A percentile compares a stretch with the other conserved stretches of the same genome.
phyloP scores from a whole-genome alignment of 2,888 invertebrate genomes.

The Metopia argyrocephala region DNA sequence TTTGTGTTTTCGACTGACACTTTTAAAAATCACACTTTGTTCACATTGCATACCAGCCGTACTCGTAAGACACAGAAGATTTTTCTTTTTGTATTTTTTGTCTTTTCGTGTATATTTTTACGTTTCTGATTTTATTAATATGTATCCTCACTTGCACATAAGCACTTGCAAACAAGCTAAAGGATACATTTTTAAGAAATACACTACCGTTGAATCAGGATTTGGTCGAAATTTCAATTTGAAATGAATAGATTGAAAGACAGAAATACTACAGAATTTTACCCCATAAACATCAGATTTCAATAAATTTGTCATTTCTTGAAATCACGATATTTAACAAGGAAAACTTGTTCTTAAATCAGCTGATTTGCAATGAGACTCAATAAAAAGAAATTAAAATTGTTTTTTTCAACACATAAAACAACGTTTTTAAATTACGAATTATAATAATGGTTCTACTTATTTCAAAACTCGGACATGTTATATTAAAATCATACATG shows the following conservation, averaged over 20 bases:
- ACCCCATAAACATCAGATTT: too few relatives aligned
- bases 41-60: neutral
- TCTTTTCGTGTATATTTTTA: neutral
- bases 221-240: neutral
- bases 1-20: neutral
- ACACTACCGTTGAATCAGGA: neutral
- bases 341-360: too few relatives aligned
- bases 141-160: neutral
- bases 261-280: neutral
- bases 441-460: too few relatives aligned
- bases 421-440: too few relatives aligned
- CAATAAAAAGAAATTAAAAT: too few relatives aligned
- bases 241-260: neutral
- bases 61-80: neutral
- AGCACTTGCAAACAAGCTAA: neutral
- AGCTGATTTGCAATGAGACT: too few relatives aligned
- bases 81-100: neutral
- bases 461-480: too few relatives aligned
- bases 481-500: too few relatives aligned
- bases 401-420: too few relatives aligned
- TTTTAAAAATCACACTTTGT: neutral
- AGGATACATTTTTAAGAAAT: neutral
- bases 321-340: too few relatives aligned
- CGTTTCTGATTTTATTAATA: neutral
- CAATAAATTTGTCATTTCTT: too few relatives aligned